Evolutionary conservation across 2,113 vertebrate genomes (phyloP).

Genomic region (Seriola dumerili): DNA sequence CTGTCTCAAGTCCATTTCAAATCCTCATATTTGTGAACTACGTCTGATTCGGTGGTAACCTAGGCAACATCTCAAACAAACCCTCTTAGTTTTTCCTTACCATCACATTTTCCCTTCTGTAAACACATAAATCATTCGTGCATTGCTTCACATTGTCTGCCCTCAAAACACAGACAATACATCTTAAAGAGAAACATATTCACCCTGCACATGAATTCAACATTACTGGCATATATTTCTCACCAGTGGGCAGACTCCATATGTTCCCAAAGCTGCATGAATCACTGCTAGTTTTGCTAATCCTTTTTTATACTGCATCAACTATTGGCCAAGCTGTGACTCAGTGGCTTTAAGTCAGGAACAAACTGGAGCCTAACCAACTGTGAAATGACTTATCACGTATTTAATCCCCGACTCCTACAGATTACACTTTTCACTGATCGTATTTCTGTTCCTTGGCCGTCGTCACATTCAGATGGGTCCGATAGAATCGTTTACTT

Average conservation of each 20-base stretch:
- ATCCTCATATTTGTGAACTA: neutral
- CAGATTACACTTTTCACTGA: neutral
- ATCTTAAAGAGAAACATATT: slow-evolving; percentile 1
- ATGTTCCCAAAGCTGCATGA: slow-evolving; percentile 37
- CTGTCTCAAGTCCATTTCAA: neutral
- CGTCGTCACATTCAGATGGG: neutral
- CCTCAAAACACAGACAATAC: too few relatives aligned
- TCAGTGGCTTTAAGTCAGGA: slow-evolving; percentile 43
- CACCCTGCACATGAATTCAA: neutral
- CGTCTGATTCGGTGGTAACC: neutral
- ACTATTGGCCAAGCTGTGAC: slow-evolving; percentile 41
- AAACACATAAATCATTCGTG: neutral
- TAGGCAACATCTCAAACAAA: neutral
- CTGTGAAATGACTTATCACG: slow-evolving; percentile 41
- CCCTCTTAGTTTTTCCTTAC: neutral
- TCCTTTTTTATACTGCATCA: slow-evolving; percentile 17
- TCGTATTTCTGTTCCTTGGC: slow-evolving; percentile 8
- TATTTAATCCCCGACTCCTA: slow-evolving; percentile 9
- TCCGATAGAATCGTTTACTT: neutral
- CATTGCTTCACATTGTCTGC: neutral
- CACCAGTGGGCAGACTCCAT: slow-evolving; percentile 23
- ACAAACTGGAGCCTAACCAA: slow-evolving; percentile 39
- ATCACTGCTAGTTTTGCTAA: slow-evolving; percentile 16
- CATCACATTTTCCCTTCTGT: too few relatives aligned
- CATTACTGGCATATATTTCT: neutral